Evolutionary conservation across 2,888 invertebrate genomes (phyloP), one percentile per base, ranked within the genome.

Genomic region (Cryptocephalus moraei): DNA sequence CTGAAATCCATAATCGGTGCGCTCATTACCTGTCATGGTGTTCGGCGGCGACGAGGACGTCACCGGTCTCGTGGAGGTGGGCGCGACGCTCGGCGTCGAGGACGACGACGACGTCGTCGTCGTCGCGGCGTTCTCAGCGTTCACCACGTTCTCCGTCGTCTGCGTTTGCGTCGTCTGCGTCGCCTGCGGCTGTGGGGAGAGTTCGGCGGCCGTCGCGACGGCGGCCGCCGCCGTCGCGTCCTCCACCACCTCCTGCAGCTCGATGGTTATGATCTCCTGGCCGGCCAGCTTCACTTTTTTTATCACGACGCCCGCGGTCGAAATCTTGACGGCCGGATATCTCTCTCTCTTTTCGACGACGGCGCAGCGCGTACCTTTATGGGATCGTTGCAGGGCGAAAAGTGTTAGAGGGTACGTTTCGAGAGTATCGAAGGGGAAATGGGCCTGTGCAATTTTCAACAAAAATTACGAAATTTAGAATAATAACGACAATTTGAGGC

Each of bases 221-320:
- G 47, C 50, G 14, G 43, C 60, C 47, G 55, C 60, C 47, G 55
- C 52, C 40, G 59, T 52, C 14, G 56, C 57, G 31, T 47, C 55
- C 63, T 69, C 66, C 59, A 69, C 69, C 61, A 66, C 69, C 63
- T 68, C 69, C 60, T 68, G 68, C 56, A 70, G 63, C 58, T 71
- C 69, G 41, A 69, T 67, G 56, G 67, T 65, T 57, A 67, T 63
- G 50, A 66, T 62, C 44, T 66, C 68, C 58, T 64, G 65, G 63
- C 62, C 66, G 59, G 69, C 71, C 71, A 71, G 71, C 56, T 67
- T 71, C 55, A 55, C 53, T 49, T 53, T 49, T 50, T 59, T 55
- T 46, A 44, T 47, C n/a, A 52, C 47, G 33, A 49, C 34, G 41
- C 52, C 49, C 48, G 52, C 41, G 34, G 49, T 46, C 32, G 49